These are phyloP conservation scores for Poeciliopsis infans DNA, from an alignment of 2,797 vertebrate genomes.

Conservation along the genomic window DNA sequence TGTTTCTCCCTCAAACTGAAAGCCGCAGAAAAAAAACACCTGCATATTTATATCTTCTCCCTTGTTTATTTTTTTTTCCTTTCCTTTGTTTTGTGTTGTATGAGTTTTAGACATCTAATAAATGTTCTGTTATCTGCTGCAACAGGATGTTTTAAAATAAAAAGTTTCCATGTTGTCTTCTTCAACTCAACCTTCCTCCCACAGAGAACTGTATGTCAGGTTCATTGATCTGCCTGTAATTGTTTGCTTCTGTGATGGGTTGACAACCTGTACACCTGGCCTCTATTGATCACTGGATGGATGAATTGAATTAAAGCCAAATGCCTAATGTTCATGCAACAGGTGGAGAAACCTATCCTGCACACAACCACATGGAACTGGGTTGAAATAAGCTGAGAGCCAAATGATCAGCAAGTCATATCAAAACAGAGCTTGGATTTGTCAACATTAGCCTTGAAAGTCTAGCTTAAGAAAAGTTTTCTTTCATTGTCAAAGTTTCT, in stretches of 20 bases:
- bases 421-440: background rate
- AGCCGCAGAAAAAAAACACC: background rate
- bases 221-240: background rate
- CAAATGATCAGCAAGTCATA: background rate
- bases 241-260: background rate
- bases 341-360: background rate
- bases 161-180: background rate
- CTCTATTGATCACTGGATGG: background rate
- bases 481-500: background rate
- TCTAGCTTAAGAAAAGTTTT: background rate
- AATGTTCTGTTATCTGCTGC: background rate
- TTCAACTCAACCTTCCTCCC: background rate
- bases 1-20: background rate
- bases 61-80: no score
- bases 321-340: background rate
- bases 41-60: no score
- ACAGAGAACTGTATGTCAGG: background rate
- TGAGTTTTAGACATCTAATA: background rate
- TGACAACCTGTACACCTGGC: background rate
- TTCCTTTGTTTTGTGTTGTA: background rate
- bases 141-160: no score
- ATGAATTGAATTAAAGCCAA: background rate
- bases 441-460: background rate
- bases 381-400: background rate
- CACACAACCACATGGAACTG: background rate